Conservation (phyloP, 2,797 vertebrate species). For the Toxotes lorentzi region DNA sequence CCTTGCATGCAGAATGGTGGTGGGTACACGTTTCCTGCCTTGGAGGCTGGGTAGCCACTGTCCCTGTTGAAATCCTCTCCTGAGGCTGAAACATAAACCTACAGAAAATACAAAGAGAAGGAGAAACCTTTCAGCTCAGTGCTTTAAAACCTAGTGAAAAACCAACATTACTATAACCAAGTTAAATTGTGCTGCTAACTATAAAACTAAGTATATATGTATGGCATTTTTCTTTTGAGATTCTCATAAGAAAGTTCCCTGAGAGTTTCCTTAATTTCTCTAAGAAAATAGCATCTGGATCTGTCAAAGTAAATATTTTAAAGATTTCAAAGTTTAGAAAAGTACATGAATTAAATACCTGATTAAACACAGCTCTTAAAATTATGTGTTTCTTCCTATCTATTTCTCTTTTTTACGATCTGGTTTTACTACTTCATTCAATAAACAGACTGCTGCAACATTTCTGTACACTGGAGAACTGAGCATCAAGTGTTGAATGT, state of each 20-base stretch:
- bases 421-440: slow-evolving; percentile 60
- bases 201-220: not conserved
- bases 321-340: slow-evolving; percentile 17
- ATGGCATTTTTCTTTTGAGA: not conserved
- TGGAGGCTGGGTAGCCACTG: slow-evolving; percentile 87
- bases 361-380: slow-evolving; percentile 34
- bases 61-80: slow-evolving; percentile 94
- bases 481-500: slow-evolving; percentile 44
- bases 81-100: slow-evolving; percentile 85
- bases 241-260: not conserved
- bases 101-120: slow-evolving; percentile 22
- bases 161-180: not conserved
- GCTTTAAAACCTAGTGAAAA: slow-evolving; percentile 12
- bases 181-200: not conserved
- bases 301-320: not conserved
- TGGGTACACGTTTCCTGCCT: slow-evolving; percentile 91
- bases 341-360: slow-evolving; percentile 18
- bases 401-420: slow-evolving; percentile 39
- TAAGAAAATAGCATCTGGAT: not conserved
- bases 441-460: slow-evolving; percentile 52
- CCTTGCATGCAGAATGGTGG: slow-evolving; percentile 93
- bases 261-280: not conserved
- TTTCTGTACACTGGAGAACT: slow-evolving; percentile 33
- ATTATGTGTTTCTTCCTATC: slow-evolving; percentile 20
- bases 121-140: not conserved